Evolutionary conservation across 2,113 vertebrate species (phyloP).

Genomic region (Lethenteron reissneri): DNA sequence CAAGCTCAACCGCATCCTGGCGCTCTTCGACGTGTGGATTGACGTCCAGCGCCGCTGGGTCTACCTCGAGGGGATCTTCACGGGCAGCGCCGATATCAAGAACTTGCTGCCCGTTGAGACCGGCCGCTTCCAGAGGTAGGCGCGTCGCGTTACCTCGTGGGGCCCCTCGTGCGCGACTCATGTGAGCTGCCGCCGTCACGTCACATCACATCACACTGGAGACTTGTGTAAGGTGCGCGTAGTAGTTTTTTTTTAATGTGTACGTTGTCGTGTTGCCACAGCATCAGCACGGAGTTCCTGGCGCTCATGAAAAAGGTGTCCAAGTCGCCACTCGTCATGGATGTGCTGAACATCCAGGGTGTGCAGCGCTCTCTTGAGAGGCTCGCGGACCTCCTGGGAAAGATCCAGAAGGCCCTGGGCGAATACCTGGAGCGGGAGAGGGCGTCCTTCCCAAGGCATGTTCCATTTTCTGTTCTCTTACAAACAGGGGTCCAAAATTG

Average conservation of each 20-base stretch:
- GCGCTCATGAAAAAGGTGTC: slow-evolving; percentile 4
- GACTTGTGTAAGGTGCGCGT: too few relatives aligned
- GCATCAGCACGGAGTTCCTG: slow-evolving; percentile 3
- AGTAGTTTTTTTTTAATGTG: too few relatives aligned
- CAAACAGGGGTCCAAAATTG: too few relatives aligned
- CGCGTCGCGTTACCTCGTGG: too few relatives aligned
- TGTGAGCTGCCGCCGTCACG: too few relatives aligned
- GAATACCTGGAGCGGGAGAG: slow-evolving; percentile 1
- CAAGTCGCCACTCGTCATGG: neutral
- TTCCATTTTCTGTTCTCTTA: too few relatives aligned
- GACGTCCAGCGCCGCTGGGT: slow-evolving; percentile 2
- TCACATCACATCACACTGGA: too few relatives aligned
- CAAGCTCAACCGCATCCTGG: slow-evolving; percentile 3
- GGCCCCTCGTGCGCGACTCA: too few relatives aligned
- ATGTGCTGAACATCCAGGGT: neutral
- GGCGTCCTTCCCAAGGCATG: neutral
- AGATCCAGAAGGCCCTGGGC: neutral
- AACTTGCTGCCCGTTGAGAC: slow-evolving; percentile 3
- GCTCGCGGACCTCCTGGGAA: slow-evolving; percentile 1
- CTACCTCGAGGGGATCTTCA: slow-evolving; percentile 3
- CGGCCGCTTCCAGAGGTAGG: neutral
- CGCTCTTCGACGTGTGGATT: slow-evolving; percentile 2
- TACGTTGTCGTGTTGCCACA: neutral
- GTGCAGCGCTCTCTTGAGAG: slow-evolving; percentile 1
- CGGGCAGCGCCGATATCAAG: slow-evolving; percentile 5